Base-by-base conservation (phyloP, 30 jellyfish, hydroid and myxozoan species). In the Sanderia malayensis region DNA sequence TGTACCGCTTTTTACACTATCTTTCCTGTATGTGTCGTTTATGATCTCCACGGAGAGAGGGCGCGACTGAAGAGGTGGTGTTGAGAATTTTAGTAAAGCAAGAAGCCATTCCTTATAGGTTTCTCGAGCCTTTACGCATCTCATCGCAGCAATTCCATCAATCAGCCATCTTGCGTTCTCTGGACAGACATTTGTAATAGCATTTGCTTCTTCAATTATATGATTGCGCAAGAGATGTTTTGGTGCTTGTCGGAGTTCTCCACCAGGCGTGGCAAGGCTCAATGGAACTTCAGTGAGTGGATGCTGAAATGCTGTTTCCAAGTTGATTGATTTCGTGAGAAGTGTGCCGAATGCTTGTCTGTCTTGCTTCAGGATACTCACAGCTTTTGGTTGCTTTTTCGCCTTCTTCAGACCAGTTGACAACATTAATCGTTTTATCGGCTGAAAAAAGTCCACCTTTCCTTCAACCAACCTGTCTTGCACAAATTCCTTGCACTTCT, bases 281-380 rank as follows among this genome's bases (percentile, higher is more conserved):
- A 71, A 71, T 32, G 75, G 83, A 32, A 73, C 74, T 22, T 61
- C 11, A 22, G 75, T 73, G 15, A 73, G 65, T 53, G 85, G 85
- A 46, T 73, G 37, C 24, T 73, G 46, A 17, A 53, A 31, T 4
- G 76, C 85, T 44, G 27, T 70, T 73, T 53, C 63, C 10, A 76
- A 21, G 57, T 32, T 44, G 23, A 76, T 58, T 11, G 80, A 41
- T 61, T 47, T 46, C n/a, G 61, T 59, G 32, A 61, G 49, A 6
- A 61, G 61, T 6, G 78, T 25, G 22, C 87, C 79, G 49, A 76
- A 76, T 10, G 87, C 78, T 59, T 74, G 86, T 2, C 87, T 6
- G 49, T 76, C 87, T 61, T 76, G 61, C 67, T 73, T 73, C 6
- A 73, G 67, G 20, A 73, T 46, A 19, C 67, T 53, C 6, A 73